A percentile compares a stretch with the other conserved stretches of the same genome.
Evolutionary conservation across 2,888 invertebrate species (phyloP).

Genomic region (Coecobrya sp.): DNA sequence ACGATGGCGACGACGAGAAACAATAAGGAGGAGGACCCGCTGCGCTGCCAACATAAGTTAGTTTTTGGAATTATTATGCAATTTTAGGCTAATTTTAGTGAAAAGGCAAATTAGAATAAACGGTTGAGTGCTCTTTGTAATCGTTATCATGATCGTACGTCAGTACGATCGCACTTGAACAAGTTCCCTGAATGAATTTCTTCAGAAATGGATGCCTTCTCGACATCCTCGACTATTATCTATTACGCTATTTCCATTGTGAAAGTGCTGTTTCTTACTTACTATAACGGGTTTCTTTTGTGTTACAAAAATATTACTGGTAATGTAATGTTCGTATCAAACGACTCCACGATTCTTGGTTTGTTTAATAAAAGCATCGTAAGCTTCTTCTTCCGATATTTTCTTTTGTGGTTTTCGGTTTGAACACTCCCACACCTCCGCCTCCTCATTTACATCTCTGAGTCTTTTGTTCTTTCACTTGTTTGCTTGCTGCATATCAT

Average conservation of each 20-base stretch:
- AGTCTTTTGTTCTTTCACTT: conserved; percentile 43
- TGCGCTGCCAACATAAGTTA: background rate
- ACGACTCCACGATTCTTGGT: background rate
- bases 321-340: background rate
- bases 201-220: background rate
- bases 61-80: conserved; percentile 20
- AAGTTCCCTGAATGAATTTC: background rate
- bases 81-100: conserved; percentile 54
- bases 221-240: background rate
- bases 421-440: conserved; percentile 49
- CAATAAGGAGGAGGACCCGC: conserved; percentile 60
- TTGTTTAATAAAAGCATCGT: background rate
- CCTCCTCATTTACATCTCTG: conserved; percentile 16
- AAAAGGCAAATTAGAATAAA: conserved; percentile 53
- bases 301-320: background rate
- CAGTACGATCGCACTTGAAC: background rate
- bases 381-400: conserved; percentile 36
- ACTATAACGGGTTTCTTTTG: background rate
- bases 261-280: background rate
- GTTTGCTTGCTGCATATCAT: conserved; percentile 12
- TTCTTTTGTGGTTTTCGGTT: conserved; percentile 58
- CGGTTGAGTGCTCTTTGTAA: conserved; percentile 40
- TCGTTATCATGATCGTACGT: background rate
- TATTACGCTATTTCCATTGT: background rate
- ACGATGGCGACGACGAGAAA: background rate